A percentile compares a stretch with the other conserved stretches of the same genome.
phyloP scores from a whole-genome alignment of 1,140 invertebrate species.

The Pseudomyrmex dendroicus region DNA sequence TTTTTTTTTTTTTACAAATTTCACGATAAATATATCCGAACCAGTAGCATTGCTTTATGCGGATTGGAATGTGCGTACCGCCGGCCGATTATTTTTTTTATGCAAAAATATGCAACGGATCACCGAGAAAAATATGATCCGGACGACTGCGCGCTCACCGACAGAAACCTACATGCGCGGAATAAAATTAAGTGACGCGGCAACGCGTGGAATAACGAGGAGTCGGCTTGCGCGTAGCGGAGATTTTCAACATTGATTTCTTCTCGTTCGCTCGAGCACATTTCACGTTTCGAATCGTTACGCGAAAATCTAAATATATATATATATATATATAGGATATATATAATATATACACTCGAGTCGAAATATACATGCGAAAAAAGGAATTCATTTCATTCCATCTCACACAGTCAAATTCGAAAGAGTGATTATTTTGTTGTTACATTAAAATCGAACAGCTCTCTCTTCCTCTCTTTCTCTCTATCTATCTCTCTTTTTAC shows the following conservation, averaged over 20 bases:
- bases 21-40: conserved; percentile 51
- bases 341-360: neutral
- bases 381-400: no score
- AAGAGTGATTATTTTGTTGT: no score
- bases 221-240: neutral
- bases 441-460: no score
- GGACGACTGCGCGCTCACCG: conserved; percentile 3
- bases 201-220: conserved; percentile 20
- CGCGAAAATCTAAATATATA: neutral
- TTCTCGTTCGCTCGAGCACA: conserved; percentile 21
- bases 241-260: conserved; percentile 27
- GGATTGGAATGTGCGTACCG: conserved; percentile 43
- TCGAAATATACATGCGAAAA: no score
- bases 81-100: conserved; percentile 50
- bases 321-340: neutral
- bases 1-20: conserved; percentile 48
- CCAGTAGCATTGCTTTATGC: conserved; percentile 45
- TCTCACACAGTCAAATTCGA: no score
- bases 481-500: no score
- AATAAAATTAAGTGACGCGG: conserved; percentile 46
- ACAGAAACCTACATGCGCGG: conserved; percentile 3
- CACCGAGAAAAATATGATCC: conserved; percentile 51
- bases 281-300: neutral
- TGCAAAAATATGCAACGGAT: conserved; percentile 60
- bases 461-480: no score